Percentiles rank a stretch among this genome's conserved stretches.
Evolutionary conservation across 2,113 vertebrate genomes (phyloP).

Genomic region (Cyanoderma ruficeps): DNA sequence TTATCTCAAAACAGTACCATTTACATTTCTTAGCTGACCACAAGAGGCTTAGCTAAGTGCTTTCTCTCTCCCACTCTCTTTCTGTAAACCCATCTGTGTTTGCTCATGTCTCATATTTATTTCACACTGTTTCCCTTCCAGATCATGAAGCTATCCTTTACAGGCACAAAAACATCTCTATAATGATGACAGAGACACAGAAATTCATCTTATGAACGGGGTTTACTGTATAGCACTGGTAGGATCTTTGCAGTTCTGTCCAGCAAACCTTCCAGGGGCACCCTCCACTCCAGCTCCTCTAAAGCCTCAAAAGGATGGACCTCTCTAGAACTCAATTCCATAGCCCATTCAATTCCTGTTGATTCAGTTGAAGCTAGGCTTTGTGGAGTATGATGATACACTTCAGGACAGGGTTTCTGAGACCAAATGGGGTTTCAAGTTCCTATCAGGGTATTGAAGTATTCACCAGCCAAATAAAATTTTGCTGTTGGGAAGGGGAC

Average conservation of each 20-base stretch:
- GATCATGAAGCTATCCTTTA: neutral
- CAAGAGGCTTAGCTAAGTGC: slow-evolving; percentile 37
- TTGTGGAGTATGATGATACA: neutral
- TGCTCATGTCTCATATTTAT: neutral
- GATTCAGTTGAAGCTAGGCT: neutral
- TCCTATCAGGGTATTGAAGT: neutral
- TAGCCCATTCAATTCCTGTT: neutral
- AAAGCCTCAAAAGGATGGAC: neutral
- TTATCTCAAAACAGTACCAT: neutral
- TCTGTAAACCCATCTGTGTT: slow-evolving; percentile 30
- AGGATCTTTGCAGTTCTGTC: neutral
- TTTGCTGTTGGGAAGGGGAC: neutral
- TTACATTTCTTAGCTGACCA: slow-evolving; percentile 24
- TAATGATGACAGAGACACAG: neutral
- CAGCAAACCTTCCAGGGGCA: neutral
- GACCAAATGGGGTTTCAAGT: neutral
- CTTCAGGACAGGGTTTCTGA: neutral
- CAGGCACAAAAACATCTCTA: neutral
- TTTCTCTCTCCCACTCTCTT: neutral
- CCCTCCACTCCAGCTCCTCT: neutral
- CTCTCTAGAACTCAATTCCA: neutral
- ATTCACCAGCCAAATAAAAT: neutral
- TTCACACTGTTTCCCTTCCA: slow-evolving; percentile 7
- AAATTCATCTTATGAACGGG: neutral
- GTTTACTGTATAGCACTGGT: neutral